phyloP scores from a whole-genome alignment of 1,140 invertebrate species.

The Lycorma delicatula region DNA sequence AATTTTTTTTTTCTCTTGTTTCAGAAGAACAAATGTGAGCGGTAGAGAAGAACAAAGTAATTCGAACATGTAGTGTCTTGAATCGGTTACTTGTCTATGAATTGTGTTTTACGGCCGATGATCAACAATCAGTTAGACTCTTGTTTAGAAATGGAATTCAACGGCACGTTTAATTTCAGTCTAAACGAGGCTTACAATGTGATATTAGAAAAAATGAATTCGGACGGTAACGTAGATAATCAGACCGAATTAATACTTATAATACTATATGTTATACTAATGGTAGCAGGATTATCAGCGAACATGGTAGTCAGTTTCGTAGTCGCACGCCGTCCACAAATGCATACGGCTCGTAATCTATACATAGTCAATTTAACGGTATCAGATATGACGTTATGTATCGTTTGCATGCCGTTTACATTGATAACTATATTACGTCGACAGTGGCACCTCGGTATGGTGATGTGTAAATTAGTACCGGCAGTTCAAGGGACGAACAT shows the following conservation, averaged over 20 bases:
- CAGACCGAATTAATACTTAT: constrained; percentile 30
- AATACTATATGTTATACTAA: constrained; percentile 36
- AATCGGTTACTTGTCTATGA: too few relatives aligned
- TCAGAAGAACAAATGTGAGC: too few relatives aligned
- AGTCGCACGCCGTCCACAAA: constrained; percentile 35
- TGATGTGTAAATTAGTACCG: constrained; percentile 49
- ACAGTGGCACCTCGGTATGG: constrained; percentile 36
- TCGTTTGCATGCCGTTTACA: constrained; percentile 49
- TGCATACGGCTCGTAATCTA: constrained; percentile 51
- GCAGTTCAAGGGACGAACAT: constrained; percentile 48
- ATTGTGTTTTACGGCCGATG: too few relatives aligned
- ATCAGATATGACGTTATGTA: constrained; percentile 48
- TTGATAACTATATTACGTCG: constrained; percentile 36
- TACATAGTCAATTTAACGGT: constrained; percentile 53
- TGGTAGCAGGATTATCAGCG: constrained; percentile 35
- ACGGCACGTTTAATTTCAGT: constrained; percentile 29
- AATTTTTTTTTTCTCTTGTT: too few relatives aligned
- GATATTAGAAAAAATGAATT: constrained; percentile 20
- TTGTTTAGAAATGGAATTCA: constrained; percentile 25
- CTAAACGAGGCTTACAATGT: constrained; percentile 26
- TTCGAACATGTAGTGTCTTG: too few relatives aligned
- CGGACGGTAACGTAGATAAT: constrained; percentile 20
- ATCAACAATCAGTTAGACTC: too few relatives aligned
- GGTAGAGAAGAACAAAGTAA: too few relatives aligned
- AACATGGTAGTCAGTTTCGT: constrained; percentile 40